phyloP scores from a whole-genome alignment of 2,113 vertebrate species.

The Elachura formosa region DNA sequence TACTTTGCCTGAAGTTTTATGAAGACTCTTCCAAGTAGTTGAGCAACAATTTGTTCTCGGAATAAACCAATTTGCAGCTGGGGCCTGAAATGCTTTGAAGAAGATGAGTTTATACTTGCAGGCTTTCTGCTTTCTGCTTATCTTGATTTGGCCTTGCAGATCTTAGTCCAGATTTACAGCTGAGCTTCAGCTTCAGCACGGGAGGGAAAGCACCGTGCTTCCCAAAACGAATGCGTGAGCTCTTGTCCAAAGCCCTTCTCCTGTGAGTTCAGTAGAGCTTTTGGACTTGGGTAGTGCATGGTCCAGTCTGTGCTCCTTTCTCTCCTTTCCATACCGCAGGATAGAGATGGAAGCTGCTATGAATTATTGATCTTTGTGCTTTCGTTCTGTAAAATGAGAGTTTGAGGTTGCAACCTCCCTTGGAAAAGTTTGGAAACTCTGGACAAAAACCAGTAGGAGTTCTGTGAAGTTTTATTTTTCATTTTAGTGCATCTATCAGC shows the following conservation, averaged over 20 bases:
- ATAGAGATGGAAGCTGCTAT: not conserved
- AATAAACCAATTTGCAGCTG: slow-evolving; percentile 63
- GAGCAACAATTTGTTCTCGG: slow-evolving; percentile 61
- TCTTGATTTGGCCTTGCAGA: slow-evolving; percentile 57
- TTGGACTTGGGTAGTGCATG: not conserved
- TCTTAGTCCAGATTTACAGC: slow-evolving; percentile 55
- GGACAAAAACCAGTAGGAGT: not conserved
- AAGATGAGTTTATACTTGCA: slow-evolving; percentile 59
- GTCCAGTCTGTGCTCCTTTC: not conserved
- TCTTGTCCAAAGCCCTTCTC: not conserved
- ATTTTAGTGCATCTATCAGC: not conserved
- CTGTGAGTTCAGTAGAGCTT: not conserved
- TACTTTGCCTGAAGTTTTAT: slow-evolving; percentile 25
- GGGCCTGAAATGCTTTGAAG: slow-evolving; percentile 59
- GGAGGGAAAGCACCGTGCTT: not conserved
- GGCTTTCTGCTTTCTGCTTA: slow-evolving; percentile 44
- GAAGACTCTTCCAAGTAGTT: slow-evolving; percentile 52
- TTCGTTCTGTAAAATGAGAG: not conserved
- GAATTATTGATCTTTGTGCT: not conserved
- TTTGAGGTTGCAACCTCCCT: not conserved
- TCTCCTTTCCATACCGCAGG: not conserved
- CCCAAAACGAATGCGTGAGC: not conserved
- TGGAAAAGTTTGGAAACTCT: not conserved
- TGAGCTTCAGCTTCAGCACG: not conserved
- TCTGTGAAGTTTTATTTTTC: not conserved